These are phyloP conservation scores for Antheraea assamensis DNA, from an alignment of 2,888 invertebrate genomes.

Conservation along the genomic window DNA sequence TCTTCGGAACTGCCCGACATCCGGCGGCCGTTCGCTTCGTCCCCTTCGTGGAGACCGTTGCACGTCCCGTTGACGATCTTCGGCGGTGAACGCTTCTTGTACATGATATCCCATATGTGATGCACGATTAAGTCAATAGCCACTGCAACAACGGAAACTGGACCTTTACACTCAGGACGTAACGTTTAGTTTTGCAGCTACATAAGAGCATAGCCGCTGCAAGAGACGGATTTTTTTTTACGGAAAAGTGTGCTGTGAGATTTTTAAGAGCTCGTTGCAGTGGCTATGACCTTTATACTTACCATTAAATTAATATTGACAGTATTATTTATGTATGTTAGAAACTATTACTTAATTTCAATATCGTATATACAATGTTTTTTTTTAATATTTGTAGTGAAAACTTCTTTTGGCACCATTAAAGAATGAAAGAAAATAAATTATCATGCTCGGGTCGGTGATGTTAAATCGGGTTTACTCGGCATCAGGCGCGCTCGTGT, in stretches of 20 bases:
- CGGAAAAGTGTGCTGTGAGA: not conserved
- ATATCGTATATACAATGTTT: not conserved
- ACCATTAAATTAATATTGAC: constrained; percentile 38
- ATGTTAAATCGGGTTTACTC: too few species aligned
- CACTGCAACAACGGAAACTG: constrained; percentile 91
- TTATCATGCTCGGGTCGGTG: too few species aligned
- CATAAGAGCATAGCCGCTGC: constrained; percentile 83
- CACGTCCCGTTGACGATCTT: constrained; percentile 61
- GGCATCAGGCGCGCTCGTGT: too few species aligned
- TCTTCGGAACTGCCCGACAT: constrained; percentile 77
- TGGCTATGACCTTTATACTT: constrained; percentile 76
- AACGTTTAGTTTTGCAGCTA: constrained; percentile 60
- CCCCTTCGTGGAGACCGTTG: constrained; percentile 65
- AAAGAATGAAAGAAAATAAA: too few species aligned
- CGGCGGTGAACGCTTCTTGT: constrained; percentile 65
- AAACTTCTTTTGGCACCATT: not conserved
- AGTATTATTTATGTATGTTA: not conserved
- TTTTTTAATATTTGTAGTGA: not conserved
- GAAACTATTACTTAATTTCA: not conserved
- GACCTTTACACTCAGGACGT: constrained; percentile 52
- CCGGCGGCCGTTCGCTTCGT: constrained; percentile 57
- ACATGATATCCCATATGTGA: constrained; percentile 98
- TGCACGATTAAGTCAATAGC: constrained; percentile 99
- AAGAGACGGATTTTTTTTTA: constrained; percentile 41
- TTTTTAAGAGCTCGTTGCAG: constrained; percentile 65